Evolutionary conservation across 2,797 vertebrate species (phyloP).

Genomic region (Bryconaethiops microstoma): DNA sequence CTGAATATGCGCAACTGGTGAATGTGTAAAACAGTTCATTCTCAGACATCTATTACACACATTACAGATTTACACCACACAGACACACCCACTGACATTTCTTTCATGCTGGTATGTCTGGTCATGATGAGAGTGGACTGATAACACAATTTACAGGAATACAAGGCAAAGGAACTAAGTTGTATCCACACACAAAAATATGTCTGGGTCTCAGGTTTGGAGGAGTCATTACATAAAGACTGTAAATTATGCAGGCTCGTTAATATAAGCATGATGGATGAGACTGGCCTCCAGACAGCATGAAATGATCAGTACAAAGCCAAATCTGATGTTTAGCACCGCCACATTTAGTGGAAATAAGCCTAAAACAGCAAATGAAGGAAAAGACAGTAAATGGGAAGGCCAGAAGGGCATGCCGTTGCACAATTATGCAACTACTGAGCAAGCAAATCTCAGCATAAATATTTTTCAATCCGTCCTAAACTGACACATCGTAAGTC

Average conservation of each 20-base stretch:
- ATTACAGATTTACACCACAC: background rate
- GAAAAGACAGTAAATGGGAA: background rate
- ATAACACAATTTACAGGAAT: background rate
- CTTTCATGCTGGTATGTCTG: background rate
- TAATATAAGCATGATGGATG: slow-evolving; percentile 31
- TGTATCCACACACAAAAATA: background rate
- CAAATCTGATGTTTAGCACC: background rate
- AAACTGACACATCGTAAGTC: background rate
- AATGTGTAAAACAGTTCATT: too few species aligned
- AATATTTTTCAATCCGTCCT: background rate
- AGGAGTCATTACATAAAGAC: slow-evolving; percentile 21
- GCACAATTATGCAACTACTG: background rate
- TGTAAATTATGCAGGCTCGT: slow-evolving; percentile 13
- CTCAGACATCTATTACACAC: background rate
- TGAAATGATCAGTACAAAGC: slow-evolving; percentile 14
- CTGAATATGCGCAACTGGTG: too few species aligned
- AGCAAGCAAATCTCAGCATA: background rate
- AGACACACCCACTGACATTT: background rate
- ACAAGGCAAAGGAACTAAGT: background rate
- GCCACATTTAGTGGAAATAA: slow-evolving; percentile 24
- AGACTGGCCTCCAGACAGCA: background rate
- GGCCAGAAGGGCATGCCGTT: background rate
- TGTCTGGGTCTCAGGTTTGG: slow-evolving; percentile 12
- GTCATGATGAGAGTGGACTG: background rate
- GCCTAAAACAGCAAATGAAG: background rate